Evolutionary conservation across 1,140 invertebrate genomes (phyloP), one percentile per base, ranked within the genome.

Genomic region (Chlorops oryzae): DNA sequence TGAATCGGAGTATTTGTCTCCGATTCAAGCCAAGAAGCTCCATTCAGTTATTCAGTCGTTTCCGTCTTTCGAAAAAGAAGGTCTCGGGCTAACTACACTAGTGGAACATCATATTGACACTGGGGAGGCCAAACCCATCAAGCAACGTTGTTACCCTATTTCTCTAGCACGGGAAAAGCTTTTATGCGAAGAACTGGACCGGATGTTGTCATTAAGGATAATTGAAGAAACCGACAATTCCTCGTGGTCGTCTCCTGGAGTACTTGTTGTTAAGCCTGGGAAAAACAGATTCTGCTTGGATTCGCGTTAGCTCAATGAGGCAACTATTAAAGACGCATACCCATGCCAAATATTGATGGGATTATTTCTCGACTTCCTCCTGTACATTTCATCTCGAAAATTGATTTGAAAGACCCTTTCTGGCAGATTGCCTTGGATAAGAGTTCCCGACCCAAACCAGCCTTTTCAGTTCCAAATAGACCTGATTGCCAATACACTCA

Each of bases 181-280:
- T n/a, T n/a, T n/a, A n/a, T n/a, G n/a, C n/a, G n/a, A n/a, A n/a
- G n/a, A n/a, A n/a, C n/a, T n/a, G n/a, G n/a, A n/a, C n/a, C n/a
- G n/a, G n/a, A n/a, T n/a, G n/a, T n/a, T n/a, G n/a, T n/a, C n/a
- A n/a, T n/a, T n/a, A n/a, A n/a, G n/a, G n/a, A n/a, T 74, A 3
- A 61, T 74, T 3, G 59, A 70, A 53, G 65, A 65, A 0, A 65
- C 64, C 0, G 42, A 50, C 1, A 68, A 59, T 21, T 58, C 65
- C 0, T 79, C 74, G 69, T 58, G 61, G 17, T 69, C 64, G 0
- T n/a, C n/a, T n/a, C 75, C 74, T 1, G 48, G 78, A 13, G 43
- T 62, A 1, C 47, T 65, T 42, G 50, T 47, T 61, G 62, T 43
- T 52, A 57, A 47, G 50, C 52, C 0, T 32, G 28, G 23, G 49